Percentiles rank a stretch among this genome's conserved stretches.
These are phyloP conservation scores for Leptopilina myrica DNA, from an alignment of 2,888 invertebrate species.

Conservation along the genomic window DNA sequence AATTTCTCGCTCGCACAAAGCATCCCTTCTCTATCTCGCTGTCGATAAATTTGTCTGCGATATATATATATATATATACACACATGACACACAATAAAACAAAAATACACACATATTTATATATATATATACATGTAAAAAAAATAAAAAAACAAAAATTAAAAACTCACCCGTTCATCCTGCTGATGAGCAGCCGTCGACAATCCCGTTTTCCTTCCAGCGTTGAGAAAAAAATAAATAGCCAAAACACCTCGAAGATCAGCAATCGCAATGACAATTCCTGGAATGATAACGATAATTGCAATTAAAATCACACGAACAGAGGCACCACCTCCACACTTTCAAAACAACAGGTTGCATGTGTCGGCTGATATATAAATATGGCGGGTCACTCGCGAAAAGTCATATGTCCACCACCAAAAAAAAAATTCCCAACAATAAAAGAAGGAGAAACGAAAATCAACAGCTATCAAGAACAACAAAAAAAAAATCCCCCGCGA, in stretches of 20 bases:
- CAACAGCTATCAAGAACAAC: no score
- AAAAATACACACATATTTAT: background rate
- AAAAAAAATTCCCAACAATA: no score
- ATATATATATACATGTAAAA: slow-evolving; percentile 21
- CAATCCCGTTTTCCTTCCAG: slow-evolving; percentile 10
- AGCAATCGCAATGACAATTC: slow-evolving; percentile 14
- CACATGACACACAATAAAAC: no score
- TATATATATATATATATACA: no score
- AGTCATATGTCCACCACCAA: slow-evolving; percentile 2
- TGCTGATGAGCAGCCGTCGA: slow-evolving; percentile 61
- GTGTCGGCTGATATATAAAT: slow-evolving; percentile 58
- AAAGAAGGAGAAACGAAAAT: no score
- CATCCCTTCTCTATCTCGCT: slow-evolving; percentile 45
- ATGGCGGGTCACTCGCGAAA: slow-evolving; percentile 59
- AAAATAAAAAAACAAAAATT: slow-evolving; percentile 26
- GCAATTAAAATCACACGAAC: slow-evolving; percentile 47
- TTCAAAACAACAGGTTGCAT: slow-evolving; percentile 71
- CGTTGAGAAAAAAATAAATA: background rate
- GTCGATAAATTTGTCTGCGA: slow-evolving; percentile 61
- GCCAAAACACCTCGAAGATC: background rate
- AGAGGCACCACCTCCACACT: slow-evolving; percentile 59
- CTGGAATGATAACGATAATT: slow-evolving; percentile 39
- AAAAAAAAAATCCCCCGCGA: slow-evolving; percentile 26
- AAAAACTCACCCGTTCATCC: slow-evolving; percentile 73
- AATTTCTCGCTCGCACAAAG: slow-evolving; percentile 1